Evolutionary conservation across 64 coral and sea anemone genomes (phyloP).

Genomic region (Exaiptasia diaphana): DNA sequence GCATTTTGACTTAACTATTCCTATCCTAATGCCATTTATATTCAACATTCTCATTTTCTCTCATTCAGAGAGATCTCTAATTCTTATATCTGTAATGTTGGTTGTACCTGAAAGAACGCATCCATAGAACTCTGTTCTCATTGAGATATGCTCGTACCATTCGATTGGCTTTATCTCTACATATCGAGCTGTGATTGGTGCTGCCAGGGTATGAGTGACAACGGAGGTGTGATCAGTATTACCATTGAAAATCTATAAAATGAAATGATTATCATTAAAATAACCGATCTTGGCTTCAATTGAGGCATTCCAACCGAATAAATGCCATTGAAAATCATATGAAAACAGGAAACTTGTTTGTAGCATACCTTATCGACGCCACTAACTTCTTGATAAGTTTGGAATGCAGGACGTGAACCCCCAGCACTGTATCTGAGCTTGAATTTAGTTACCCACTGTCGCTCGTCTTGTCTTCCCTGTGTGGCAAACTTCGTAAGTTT

Average conservation of each 20-base stretch:
- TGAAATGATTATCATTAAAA: background rate
- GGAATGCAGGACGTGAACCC: too few relatives aligned
- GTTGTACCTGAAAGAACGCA: background rate
- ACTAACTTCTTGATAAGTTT: too few relatives aligned
- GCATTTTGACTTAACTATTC: too few relatives aligned
- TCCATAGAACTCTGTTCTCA: slow-evolving; percentile 6
- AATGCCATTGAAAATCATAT: background rate
- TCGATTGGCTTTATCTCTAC: background rate
- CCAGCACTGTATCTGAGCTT: slow-evolving; percentile 74
- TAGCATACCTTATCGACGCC: too few relatives aligned
- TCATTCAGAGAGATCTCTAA: too few relatives aligned
- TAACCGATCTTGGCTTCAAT: background rate
- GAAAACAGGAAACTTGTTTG: too few relatives aligned
- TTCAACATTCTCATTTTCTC: too few relatives aligned
- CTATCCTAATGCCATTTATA: too few relatives aligned
- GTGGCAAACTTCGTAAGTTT: slow-evolving; percentile 25
- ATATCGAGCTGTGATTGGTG: background rate
- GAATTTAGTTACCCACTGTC: slow-evolving; percentile 46
- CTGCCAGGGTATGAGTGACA: background rate
- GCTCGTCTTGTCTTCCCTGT: slow-evolving; percentile 27
- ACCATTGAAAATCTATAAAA: background rate
- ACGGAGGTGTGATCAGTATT: background rate
- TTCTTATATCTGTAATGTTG: too few relatives aligned
- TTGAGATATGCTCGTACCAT: background rate
- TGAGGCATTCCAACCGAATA: background rate